These are phyloP conservation scores for Myotis lucifugus DNA, from an alignment of 2,113 vertebrate genomes.

Conservation along the genomic window DNA sequence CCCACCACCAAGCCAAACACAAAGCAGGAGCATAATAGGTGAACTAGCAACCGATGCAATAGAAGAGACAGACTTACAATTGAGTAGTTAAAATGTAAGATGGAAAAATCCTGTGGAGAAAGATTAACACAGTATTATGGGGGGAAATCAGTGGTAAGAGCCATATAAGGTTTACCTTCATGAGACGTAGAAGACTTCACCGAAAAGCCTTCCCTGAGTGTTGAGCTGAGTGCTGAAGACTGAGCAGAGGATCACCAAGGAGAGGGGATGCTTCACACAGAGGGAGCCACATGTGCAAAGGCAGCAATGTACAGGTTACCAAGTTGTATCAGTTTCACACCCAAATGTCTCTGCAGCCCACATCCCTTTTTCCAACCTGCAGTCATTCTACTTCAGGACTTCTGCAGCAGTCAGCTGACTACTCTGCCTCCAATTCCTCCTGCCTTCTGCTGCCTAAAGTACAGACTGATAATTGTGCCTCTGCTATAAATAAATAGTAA, in stretches of 20 bases:
- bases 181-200: not conserved
- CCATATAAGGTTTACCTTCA: not conserved
- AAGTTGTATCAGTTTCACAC: not conserved
- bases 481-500: conserved; percentile 12
- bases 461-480: not conserved
- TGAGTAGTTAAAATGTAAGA: not conserved
- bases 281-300: not conserved
- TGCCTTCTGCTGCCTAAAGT: not conserved
- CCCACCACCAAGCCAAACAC: not conserved
- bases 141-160: not conserved
- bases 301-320: not conserved
- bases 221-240: not conserved
- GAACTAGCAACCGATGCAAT: not conserved
- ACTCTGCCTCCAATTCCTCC: not conserved
- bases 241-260: not conserved
- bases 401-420: not conserved
- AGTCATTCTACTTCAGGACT: not conserved
- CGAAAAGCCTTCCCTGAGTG: not conserved
- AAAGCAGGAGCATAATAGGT: not conserved
- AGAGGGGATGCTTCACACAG: not conserved
- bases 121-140: not conserved
- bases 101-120: not conserved
- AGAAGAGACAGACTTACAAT: not conserved
- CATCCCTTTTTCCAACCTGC: not conserved
- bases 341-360: not conserved